phyloP scores from a whole-genome alignment of 2,888 invertebrate genomes.

The Orthosia gothica region DNA sequence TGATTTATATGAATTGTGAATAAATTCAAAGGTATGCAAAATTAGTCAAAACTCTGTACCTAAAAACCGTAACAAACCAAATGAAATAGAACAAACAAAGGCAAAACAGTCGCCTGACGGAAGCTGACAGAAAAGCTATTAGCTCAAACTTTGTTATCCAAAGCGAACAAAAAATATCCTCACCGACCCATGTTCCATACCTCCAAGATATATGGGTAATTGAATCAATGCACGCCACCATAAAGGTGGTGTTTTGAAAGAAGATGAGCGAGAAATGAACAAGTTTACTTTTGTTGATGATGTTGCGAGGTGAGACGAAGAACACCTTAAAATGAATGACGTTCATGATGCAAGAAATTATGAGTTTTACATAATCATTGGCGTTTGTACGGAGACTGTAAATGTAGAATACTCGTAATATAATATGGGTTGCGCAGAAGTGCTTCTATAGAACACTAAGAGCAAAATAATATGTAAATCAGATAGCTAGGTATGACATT shows the following conservation, averaged over 20 bases:
- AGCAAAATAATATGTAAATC: no score
- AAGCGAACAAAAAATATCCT: conserved; percentile 49
- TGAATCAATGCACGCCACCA: conserved; percentile 67
- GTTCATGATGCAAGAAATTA: background rate
- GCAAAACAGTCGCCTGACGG: conserved; percentile 33
- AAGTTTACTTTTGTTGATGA: background rate
- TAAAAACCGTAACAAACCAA: background rate
- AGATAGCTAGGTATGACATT: background rate
- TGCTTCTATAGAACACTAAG: no score
- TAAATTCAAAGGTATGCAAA: background rate
- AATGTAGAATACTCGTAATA: no score
- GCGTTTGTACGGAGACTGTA: background rate
- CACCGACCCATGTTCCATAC: conserved; percentile 31
- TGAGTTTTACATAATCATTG: background rate
- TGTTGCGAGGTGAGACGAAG: background rate
- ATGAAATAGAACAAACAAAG: conserved; percentile 14
- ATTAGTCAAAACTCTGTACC: background rate
- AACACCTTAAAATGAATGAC: background rate
- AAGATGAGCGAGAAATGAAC: conserved; percentile 42
- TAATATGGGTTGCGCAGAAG: no score
- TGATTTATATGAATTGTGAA: background rate
- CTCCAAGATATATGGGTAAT: conserved; percentile 72
- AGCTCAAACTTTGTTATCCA: conserved; percentile 40
- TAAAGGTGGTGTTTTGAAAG: conserved; percentile 25
- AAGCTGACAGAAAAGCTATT: conserved; percentile 38